A percentile compares a stretch with the other conserved stretches of the same genome.
Conservation (phyloP, 2,888 invertebrate species). For the Notodonta dromedarius region DNA sequence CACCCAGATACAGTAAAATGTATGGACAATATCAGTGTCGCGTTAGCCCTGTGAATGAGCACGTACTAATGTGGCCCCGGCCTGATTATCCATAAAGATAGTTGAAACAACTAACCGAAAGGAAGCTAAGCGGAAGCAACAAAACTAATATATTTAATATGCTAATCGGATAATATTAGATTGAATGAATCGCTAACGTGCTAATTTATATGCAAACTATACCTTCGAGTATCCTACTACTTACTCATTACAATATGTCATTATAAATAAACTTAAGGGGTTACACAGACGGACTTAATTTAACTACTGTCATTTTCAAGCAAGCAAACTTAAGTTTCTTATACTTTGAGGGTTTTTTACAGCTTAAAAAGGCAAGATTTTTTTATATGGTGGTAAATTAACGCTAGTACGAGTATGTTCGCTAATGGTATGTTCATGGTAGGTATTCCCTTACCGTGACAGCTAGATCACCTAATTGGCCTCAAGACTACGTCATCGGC, state of each 20-base stretch:
- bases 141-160: slow-evolving; percentile 15
- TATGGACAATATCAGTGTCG: too few relatives aligned
- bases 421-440: too few relatives aligned
- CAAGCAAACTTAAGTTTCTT: too few relatives aligned
- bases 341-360: too few relatives aligned
- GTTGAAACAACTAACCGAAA: slow-evolving; percentile 4
- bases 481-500: too few relatives aligned
- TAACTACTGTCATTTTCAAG: neutral
- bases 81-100: neutral
- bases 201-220: slow-evolving; percentile 57
- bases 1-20: too few relatives aligned
- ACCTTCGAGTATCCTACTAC: slow-evolving; percentile 21
- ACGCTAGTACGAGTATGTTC: too few relatives aligned
- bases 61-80: neutral
- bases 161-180: slow-evolving; percentile 18
- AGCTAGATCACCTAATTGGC: too few relatives aligned
- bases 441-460: too few relatives aligned
- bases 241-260: neutral
- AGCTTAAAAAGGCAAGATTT: too few relatives aligned
- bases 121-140: slow-evolving; percentile 19
- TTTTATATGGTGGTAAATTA: too few relatives aligned
- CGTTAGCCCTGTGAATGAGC: too few relatives aligned
- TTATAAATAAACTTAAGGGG: neutral
- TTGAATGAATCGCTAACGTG: slow-evolving; percentile 12
- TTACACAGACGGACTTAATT: neutral